Base-by-base conservation (phyloP, 2,113 vertebrate genomes). In the Vidua macroura region DNA sequence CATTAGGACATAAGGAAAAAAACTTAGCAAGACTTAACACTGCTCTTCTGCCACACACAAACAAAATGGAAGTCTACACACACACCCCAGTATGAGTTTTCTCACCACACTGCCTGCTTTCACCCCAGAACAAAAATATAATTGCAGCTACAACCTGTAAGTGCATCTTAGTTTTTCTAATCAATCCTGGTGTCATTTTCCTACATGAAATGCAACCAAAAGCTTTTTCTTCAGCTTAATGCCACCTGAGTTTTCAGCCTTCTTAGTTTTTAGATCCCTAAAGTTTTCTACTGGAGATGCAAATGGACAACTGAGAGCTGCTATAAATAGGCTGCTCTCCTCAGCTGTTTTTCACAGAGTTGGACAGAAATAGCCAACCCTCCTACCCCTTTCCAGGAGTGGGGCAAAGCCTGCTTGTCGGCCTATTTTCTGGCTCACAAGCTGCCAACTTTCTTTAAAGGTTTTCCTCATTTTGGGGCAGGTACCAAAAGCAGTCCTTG, bases 61-160 rank as follows among this genome's bases (percentile, higher is more conserved):
- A 18, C 1, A 6, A 62, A 66, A 41, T 15, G 17, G 25, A 55
- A 24, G 11, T 11, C 19, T 31, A 18, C 3, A 81, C 19, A 27
- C 9, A 15, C 0, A 2, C 1, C 10, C 30, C 41, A 48, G 25
- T 2, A 59, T 1, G 11, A 69, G 53, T 27, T 73, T 49, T 63
- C 68, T 77, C 53, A 68, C 13, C 30, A 44, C 12, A 35, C 8
- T 13, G 15, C 31, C 44, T 53, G 73, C 48, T 44, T 83, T 39
- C 39, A 60, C 16, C 33, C 41, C 3, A 3, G 13, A 59, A 49
- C 13, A 58, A 27, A 4, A 43, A 37, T 2, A 24, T 4, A 21
- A 69, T 12, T 52, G 51, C 25, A 85, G 55, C 48, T 46, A 41
- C 24, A 83, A 44, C 22, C 27, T 35, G 0, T 24, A 60, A 62